These are phyloP conservation scores for Empidonax traillii DNA, from an alignment of 2,113 vertebrate genomes.

Conservation along the genomic window DNA sequence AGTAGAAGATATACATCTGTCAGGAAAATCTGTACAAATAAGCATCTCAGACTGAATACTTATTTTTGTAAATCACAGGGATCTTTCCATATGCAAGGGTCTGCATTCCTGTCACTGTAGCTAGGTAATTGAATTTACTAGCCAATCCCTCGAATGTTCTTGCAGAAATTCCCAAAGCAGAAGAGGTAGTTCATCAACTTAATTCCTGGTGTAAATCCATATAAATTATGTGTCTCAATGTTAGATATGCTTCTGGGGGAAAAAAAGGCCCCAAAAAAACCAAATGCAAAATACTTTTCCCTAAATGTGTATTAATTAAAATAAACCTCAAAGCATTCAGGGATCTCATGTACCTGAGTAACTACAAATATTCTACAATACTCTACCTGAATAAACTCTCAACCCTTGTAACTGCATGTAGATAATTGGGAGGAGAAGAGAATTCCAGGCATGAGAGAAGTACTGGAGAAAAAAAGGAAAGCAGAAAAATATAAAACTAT, in stretches of 20 bases:
- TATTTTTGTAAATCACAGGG: not conserved
- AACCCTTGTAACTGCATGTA: not conserved
- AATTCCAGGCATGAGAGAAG: not conserved
- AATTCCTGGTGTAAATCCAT: not conserved
- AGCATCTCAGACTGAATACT: not conserved
- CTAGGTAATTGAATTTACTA: conserved; percentile 20
- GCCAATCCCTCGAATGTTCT: not conserved
- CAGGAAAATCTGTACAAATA: not conserved
- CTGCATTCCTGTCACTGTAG: not conserved
- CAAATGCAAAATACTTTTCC: not conserved
- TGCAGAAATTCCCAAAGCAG: not conserved
- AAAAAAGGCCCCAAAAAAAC: not conserved
- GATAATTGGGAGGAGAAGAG: not conserved
- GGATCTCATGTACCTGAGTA: not conserved
- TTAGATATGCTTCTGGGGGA: not conserved
- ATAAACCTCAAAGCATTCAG: not conserved
- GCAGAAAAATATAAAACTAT: not conserved
- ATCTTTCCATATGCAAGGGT: not conserved
- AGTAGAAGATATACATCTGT: not conserved
- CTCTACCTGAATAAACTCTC: not conserved
- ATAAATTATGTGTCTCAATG: not conserved
- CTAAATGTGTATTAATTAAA: not conserved
- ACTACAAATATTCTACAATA: not conserved
- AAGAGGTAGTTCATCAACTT: not conserved
- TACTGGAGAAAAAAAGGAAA: not conserved